Percentiles rank a stretch among this genome's conserved stretches.
These are phyloP conservation scores for Caenorhabditis zanzibari DNA, from an alignment of 2,888 invertebrate genomes.

Conservation along the genomic window DNA sequence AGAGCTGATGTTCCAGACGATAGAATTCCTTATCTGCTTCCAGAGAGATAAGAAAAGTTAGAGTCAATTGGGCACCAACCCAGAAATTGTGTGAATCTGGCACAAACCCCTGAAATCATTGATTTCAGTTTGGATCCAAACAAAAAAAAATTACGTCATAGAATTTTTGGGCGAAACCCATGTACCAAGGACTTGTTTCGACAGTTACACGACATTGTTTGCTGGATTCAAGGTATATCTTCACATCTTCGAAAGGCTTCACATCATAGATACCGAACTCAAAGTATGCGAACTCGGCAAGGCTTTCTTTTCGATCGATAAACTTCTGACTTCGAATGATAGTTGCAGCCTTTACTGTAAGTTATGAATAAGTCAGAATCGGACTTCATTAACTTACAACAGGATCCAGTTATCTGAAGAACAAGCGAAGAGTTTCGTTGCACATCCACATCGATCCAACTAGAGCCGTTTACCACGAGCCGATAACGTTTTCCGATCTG, in stretches of 20 bases:
- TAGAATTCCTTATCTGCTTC: neutral
- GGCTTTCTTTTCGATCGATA: conserved; percentile 17
- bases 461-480: neutral
- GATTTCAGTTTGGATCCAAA: neutral
- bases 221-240: conserved; percentile 10
- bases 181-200: conserved; percentile 14
- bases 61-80: neutral
- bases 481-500: neutral
- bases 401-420: neutral
- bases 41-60: neutral
- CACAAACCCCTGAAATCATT: conserved; percentile 1
- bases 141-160: neutral
- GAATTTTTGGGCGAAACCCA: neutral
- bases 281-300: neutral
- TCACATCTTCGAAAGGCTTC: conserved; percentile 12
- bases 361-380: no score
- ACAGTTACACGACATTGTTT: neutral
- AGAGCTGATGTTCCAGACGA: neutral
- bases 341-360: conserved; percentile 26
- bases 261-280: conserved; percentile 1
- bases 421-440: neutral
- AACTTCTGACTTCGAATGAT: neutral
- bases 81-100: neutral
- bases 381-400: conserved; percentile 16
- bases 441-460: conserved; percentile 10